A percentile compares a stretch with the other conserved stretches of the same genome.
Conservation (phyloP, 2,113 vertebrate genomes). For the Equus quagga region DNA sequence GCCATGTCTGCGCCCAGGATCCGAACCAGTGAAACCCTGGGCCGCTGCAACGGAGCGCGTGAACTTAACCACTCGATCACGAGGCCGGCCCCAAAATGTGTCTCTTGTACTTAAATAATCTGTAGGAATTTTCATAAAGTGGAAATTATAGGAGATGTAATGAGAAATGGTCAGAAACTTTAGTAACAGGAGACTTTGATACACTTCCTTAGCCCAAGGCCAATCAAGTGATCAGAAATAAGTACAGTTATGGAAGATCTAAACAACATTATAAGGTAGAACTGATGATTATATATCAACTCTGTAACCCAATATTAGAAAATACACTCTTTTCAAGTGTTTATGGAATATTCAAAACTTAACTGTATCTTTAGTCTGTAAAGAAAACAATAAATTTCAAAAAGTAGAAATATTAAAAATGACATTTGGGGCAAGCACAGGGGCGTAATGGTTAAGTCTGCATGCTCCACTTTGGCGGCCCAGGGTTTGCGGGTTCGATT, state of each 20-base stretch:
- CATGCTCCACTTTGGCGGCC: too few relatives aligned
- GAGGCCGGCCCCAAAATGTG: neutral
- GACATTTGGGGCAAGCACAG: neutral
- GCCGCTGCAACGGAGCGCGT: too few relatives aligned
- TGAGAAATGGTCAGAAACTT: slow-evolving; percentile 22
- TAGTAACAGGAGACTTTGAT: neutral
- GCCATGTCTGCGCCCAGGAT: too few relatives aligned
- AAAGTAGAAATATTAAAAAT: neutral
- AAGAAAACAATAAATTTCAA: slow-evolving; percentile 15
- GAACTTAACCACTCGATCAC: too few relatives aligned
- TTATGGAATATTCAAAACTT: neutral
- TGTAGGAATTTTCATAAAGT: slow-evolving; percentile 22
- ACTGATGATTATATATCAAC: neutral
- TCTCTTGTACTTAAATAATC: neutral
- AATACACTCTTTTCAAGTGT: neutral
- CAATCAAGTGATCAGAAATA: neutral
- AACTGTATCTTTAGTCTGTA: neutral
- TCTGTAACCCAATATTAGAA: neutral
- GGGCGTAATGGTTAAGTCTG: too few relatives aligned
- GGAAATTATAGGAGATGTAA: neutral
- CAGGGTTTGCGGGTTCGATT: too few relatives aligned
- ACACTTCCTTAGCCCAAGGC: neutral
- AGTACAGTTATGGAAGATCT: neutral
- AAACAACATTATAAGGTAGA: neutral
- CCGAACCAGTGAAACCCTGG: too few relatives aligned